Base-by-base conservation (phyloP, 1,140 invertebrate genomes). In the Cyclina sinensis region DNA sequence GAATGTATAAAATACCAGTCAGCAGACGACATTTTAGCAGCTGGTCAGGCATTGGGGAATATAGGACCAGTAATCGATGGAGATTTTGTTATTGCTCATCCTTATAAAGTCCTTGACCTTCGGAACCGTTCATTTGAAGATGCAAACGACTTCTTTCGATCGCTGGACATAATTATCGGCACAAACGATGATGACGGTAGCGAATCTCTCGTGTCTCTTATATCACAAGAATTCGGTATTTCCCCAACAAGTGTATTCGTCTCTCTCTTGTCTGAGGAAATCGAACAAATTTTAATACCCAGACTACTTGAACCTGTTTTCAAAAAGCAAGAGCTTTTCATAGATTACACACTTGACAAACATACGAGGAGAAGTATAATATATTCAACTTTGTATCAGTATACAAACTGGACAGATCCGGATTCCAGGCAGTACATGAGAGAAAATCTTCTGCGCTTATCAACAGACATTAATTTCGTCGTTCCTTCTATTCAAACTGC, bases 321-420 rank as follows among this genome's bases (percentile, higher is more conserved):
- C 35, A 57, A 46, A 30, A 74, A 59, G n/a, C 68, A 76, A 9
- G 68, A 74, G 62, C 9, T 74, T 14, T 37, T 37, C 27, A 65
- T 57, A 24, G 73, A 74, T 46, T 78, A 65, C 35, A 37, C 85
- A 2, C 24, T 87, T 18, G n/a, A 54, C 46, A 87, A 30, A 46
- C n/a, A 32, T 0, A 87, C 59, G 7, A 43, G 76, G 35, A 68
- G 70, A n/a, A 87, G 65, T 27, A n/a, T 87, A 14, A 4, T 68
- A 59, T 39, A 35, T 0, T 80, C 86, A 18, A 46, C 68, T 24
- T 51, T 88, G 37, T 82, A 48, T 59, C 62, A 74, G n/a, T 88
- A 82, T 35, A 81, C 86, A n/a, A 88, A 83, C 68, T 88, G 86
- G 86, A 82, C 79, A 21, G 86, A 88, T 59, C 86, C 86, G 5